Evolutionary conservation across 2,888 invertebrate genomes (phyloP).

Genomic region (Sesamia inferens): DNA sequence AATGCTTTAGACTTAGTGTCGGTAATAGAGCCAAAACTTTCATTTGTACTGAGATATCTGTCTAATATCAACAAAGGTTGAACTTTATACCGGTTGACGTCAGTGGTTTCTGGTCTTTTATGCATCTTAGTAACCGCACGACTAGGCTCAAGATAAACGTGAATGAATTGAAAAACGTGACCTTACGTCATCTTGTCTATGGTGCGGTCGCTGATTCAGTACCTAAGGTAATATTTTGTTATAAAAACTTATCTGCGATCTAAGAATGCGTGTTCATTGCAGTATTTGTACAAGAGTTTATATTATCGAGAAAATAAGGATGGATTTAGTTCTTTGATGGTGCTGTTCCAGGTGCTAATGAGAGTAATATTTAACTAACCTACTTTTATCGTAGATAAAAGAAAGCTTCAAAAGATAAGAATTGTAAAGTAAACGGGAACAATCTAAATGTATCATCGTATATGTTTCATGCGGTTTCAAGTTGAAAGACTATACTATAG

Average conservation of each 20-base stretch:
- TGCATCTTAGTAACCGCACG: slow-evolving; percentile 50
- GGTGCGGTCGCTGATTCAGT: slow-evolving; percentile 36
- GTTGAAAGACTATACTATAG: background rate
- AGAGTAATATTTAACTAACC: slow-evolving; percentile 8
- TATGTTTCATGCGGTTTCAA: too few species aligned
- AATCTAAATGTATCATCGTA: background rate
- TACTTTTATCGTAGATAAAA: slow-evolving; percentile 12
- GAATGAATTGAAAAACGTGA: slow-evolving; percentile 69
- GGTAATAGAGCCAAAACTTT: background rate
- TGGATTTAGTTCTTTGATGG: background rate
- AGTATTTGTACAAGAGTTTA: slow-evolving; percentile 5
- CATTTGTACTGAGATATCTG: background rate
- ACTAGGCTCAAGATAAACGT: slow-evolving; percentile 39
- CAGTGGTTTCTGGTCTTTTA: slow-evolving; percentile 31
- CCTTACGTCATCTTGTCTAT: slow-evolving; percentile 64
- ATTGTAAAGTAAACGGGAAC: background rate
- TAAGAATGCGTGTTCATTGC: slow-evolving; percentile 8
- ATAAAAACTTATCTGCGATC: slow-evolving; percentile 32
- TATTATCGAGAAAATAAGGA: background rate
- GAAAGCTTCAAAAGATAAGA: slow-evolving; percentile 15
- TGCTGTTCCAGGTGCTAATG: background rate
- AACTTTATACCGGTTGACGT: slow-evolving; percentile 35
- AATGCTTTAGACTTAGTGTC: background rate
- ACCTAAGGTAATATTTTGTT: slow-evolving; percentile 22
- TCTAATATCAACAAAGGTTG: slow-evolving; percentile 26